A percentile compares a stretch with the other conserved stretches of the same genome.
These are phyloP conservation scores for Papio anubis DNA, from an alignment of 2,113 vertebrate genomes.

Conservation along the genomic window DNA sequence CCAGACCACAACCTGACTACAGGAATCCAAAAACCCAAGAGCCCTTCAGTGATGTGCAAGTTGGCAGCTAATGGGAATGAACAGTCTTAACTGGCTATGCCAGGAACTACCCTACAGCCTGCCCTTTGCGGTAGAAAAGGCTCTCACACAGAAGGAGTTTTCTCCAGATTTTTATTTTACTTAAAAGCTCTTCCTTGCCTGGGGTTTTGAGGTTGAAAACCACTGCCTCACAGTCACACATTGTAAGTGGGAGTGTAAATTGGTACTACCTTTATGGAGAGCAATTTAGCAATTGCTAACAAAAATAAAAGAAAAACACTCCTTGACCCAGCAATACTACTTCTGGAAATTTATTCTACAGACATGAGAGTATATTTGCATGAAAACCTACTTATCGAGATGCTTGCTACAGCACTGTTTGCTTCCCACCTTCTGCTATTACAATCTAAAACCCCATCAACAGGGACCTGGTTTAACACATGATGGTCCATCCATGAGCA, in stretches of 20 bases:
- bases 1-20: too few relatives aligned
- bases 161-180: constrained; percentile 51
- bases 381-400: accelerated
- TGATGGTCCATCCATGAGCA: accelerated
- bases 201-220: constrained; percentile 67
- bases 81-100: not conserved
- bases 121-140: not conserved
- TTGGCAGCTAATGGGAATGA: not conserved
- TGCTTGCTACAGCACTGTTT: accelerated
- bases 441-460: too few relatives aligned
- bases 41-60: accelerated
- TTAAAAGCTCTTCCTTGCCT: constrained; percentile 58
- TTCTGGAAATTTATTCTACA: not conserved
- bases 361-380: accelerated
- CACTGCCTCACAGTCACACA: not conserved
- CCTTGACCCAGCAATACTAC: not conserved
- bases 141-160: not conserved
- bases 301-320: not conserved
- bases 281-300: not conserved
- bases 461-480: not conserved
- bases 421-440: not conserved
- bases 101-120: not conserved
- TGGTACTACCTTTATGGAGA: not conserved
- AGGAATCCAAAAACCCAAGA: not conserved
- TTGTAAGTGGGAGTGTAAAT: not conserved